Conservation (phyloP, 2,888 invertebrate species). For the Ernsta delagoae region DNA sequence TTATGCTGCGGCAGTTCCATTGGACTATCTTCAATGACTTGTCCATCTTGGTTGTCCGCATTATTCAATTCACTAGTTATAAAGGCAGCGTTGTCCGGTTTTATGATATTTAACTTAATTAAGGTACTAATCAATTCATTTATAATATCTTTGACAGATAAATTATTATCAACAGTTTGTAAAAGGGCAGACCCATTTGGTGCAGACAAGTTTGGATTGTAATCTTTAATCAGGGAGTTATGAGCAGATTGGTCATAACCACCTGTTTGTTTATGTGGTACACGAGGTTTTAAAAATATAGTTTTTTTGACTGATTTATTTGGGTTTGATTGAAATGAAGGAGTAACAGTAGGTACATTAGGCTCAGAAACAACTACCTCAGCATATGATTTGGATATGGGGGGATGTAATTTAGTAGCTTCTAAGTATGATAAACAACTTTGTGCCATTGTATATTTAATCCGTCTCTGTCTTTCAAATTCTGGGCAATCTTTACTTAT, state of each 20-base stretch:
- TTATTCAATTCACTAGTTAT: background rate
- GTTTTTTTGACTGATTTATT: slow-evolving; percentile 4
- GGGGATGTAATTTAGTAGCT: slow-evolving; percentile 2
- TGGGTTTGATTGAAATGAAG: background rate
- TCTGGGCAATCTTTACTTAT: background rate
- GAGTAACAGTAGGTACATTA: no score
- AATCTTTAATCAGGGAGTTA: background rate
- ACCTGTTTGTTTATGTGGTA: background rate
- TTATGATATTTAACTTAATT: slow-evolving; percentile 1
- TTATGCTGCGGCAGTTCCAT: slow-evolving; percentile 23
- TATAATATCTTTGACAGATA: slow-evolving; percentile 3
- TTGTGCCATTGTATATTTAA: background rate
- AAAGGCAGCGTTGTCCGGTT: slow-evolving; percentile 3
- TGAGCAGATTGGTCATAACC: slow-evolving; percentile 2
- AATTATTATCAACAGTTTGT: background rate
- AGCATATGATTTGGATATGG: background rate
- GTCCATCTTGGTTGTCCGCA: slow-evolving; percentile 3
- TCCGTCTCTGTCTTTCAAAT: background rate
- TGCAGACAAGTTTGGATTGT: background rate
- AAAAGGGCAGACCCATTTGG: background rate
- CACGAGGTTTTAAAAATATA: slow-evolving; percentile 4
- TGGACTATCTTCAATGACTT: slow-evolving; percentile 3
- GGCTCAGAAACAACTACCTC: background rate
- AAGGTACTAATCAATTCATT: background rate
- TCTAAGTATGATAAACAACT: slow-evolving; percentile 1